A percentile compares a stretch with the other conserved stretches of the same genome.
Evolutionary conservation across 2,888 invertebrate genomes (phyloP).

Genomic region (Scaptomyza tumidula): DNA sequence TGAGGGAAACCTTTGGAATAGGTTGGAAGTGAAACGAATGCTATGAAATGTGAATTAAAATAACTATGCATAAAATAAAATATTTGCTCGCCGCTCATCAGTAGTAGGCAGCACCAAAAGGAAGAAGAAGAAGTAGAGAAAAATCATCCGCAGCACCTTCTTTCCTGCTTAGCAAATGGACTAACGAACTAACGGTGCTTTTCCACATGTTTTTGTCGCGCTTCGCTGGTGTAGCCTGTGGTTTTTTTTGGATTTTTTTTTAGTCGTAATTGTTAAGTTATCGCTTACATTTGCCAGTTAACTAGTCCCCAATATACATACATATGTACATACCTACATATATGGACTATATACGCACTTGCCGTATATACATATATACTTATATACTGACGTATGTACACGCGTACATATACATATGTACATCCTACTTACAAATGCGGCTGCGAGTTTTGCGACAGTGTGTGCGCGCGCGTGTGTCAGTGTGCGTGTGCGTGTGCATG

Average conservation of each 20-base stretch:
- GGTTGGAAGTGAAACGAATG: conserved; percentile 36
- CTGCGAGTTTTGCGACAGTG: conserved; percentile 31
- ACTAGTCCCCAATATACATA: conserved; percentile 35
- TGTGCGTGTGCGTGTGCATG: conserved; percentile 1
- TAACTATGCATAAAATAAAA: conserved; percentile 16
- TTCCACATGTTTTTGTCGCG: conserved; percentile 41
- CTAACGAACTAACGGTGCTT: conserved; percentile 7
- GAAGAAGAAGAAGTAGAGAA: background rate
- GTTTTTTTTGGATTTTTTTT: background rate
- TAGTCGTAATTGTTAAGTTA: conserved; percentile 61
- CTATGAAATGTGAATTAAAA: conserved; percentile 22
- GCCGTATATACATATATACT: background rate
- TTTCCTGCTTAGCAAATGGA: conserved; percentile 2
- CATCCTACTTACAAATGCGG: conserved; percentile 39
- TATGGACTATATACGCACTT: background rate
- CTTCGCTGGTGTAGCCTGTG: conserved; percentile 16
- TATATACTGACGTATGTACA: background rate
- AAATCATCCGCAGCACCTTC: conserved; percentile 19
- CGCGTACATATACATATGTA: conserved; percentile 26
- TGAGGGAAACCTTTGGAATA: conserved; percentile 17
- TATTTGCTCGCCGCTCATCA: conserved; percentile 13
- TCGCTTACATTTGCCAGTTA: conserved; percentile 41
- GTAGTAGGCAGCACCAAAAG: background rate
- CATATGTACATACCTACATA: conserved; percentile 35
- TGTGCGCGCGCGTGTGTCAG: conserved; percentile 29